Conservation (phyloP, 2,113 vertebrate genomes). For the Dryoscopus gambensis region DNA sequence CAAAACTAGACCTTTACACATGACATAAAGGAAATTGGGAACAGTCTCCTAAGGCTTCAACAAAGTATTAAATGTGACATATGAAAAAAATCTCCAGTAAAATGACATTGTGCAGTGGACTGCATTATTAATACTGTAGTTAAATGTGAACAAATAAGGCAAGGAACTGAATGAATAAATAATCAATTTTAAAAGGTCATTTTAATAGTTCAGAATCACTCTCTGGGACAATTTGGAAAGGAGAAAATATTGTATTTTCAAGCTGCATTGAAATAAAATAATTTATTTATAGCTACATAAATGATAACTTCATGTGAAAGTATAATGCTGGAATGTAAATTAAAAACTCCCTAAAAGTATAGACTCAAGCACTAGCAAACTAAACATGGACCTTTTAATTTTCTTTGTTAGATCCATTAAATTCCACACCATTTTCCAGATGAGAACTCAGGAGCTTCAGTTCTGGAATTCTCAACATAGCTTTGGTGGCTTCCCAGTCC, state of each 20-base stretch:
- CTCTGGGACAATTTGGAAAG: background rate
- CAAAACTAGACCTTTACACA: background rate
- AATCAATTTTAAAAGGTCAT: slow-evolving; percentile 32
- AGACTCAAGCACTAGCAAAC: background rate
- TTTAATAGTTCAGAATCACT: background rate
- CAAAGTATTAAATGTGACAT: background rate
- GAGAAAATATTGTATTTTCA: background rate
- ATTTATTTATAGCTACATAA: background rate
- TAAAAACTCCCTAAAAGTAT: background rate
- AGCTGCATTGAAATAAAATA: background rate
- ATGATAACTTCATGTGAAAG: background rate
- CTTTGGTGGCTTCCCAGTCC: background rate
- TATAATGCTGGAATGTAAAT: background rate
- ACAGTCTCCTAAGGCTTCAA: slow-evolving; percentile 21
- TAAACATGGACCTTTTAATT: background rate
- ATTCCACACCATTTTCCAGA: background rate
- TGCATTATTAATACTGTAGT: slow-evolving; percentile 38
- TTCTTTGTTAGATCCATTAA: background rate
- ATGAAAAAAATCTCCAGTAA: slow-evolving; percentile 28
- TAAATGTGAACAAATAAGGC: slow-evolving; percentile 55
- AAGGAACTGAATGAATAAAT: slow-evolving; percentile 43
- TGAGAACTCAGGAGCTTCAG: background rate
- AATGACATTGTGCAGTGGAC: slow-evolving; percentile 15
- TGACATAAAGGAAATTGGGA: slow-evolving; percentile 6
- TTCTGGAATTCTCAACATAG: background rate